Percentiles rank a stretch among this genome's conserved stretches.
These are phyloP conservation scores for Periophthalmus modestus DNA, from an alignment of 2,113 vertebrate genomes.

Conservation along the genomic window DNA sequence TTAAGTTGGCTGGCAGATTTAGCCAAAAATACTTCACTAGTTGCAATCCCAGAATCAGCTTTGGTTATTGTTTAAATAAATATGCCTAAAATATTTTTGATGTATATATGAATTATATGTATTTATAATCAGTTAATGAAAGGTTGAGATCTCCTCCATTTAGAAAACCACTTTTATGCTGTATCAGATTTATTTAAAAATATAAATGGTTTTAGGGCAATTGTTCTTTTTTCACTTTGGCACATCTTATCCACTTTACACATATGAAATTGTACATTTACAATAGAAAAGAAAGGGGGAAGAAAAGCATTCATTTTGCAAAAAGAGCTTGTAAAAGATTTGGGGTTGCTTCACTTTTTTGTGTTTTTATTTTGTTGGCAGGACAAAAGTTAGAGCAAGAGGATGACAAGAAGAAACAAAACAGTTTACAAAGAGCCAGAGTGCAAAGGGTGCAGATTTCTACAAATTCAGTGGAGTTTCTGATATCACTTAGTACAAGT, in stretches of 20 bases:
- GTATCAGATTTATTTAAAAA: conserved; percentile 84
- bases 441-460: conserved; percentile 79
- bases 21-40: neutral
- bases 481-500: conserved; percentile 64
- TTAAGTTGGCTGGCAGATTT: neutral
- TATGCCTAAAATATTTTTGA: neutral
- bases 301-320: conserved; percentile 77
- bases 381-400: conserved; percentile 61
- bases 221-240: conserved; percentile 66
- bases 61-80: neutral
- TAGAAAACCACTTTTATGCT: conserved; percentile 69
- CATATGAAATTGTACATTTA: conserved; percentile 83
- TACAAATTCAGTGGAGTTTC: conserved; percentile 70
- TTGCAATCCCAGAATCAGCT: neutral
- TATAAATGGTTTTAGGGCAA: conserved; percentile 78
- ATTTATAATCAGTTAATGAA: neutral
- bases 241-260: conserved; percentile 84
- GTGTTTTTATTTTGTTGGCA: conserved; percentile 54
- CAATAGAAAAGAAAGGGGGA: conserved; percentile 79
- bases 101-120: too few species aligned
- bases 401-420: conserved; percentile 69
- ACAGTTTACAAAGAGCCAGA: conserved; percentile 74
- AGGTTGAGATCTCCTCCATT: conserved; percentile 50
- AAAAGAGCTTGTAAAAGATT: conserved; percentile 66
- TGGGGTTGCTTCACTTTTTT: conserved; percentile 49